Percentiles rank a stretch among this genome's conserved stretches.
phyloP scores from a whole-genome alignment of 2,113 vertebrate species.

The Cathartes aura region DNA sequence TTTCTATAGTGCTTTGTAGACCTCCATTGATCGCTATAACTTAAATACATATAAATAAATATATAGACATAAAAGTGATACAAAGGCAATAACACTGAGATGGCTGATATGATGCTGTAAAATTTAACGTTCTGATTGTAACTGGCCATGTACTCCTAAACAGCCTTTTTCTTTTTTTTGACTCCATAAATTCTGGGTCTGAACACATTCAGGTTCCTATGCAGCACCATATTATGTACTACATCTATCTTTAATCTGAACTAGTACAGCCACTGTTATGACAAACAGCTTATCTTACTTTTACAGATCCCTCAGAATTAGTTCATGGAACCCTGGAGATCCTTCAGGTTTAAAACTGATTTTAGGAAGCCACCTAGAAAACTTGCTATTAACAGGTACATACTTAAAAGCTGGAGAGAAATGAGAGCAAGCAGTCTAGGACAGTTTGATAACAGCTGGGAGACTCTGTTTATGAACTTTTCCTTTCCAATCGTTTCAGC shows the following conservation, averaged over 20 bases:
- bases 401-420: neutral
- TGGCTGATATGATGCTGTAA: accelerated
- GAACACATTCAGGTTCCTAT: neutral
- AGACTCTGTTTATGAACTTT: neutral
- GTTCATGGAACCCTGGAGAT: neutral
- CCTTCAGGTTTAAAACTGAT: neutral
- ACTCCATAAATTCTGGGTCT: neutral
- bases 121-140: neutral
- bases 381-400: neutral
- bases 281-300: neutral
- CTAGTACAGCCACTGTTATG: neutral
- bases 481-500: neutral
- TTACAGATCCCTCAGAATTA: neutral
- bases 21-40: neutral
- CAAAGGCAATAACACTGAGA: neutral
- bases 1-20: neutral
- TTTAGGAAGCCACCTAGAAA: neutral
- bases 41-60: neutral
- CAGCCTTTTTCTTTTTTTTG: neutral
- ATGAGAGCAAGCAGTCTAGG: neutral
- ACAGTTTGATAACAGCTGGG: neutral
- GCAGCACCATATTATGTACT: neutral
- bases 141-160: neutral
- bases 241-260: neutral
- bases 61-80: neutral